Base-by-base conservation (phyloP, 2,797 vertebrate genomes). In the Anguilla anguilla region DNA sequence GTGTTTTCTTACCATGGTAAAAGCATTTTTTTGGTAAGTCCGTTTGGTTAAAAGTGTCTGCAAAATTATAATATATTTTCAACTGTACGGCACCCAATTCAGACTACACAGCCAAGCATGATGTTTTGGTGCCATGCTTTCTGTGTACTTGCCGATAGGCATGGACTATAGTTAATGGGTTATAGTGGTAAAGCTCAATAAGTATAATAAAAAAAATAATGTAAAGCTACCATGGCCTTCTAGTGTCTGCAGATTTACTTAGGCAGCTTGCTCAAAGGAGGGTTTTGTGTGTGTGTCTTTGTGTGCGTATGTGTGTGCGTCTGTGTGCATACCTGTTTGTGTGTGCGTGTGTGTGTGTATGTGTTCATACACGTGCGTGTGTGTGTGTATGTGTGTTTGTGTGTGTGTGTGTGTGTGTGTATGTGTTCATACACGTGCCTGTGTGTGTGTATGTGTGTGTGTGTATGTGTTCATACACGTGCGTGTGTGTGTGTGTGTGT, bases 271-370 rank as follows among this genome's bases (percentile, higher is more conserved):
- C 22, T n/a, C 22, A 57, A 57, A 57, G 55, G 11, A 57, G 55
- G 55, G 55, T 53, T 53, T 61, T 17, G 28, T 82, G 83, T 84
- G 53, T 86, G 22, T 31, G 53, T 53, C 84, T 61, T 69, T 86
- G 84, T 87, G 59, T 61, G 59, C 49, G 83, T 25, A 85, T 86
- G 35, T 87, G 77, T 86, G 61, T 86, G 74, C 67, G 31, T 86
- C 85, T 81, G 82, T 82, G 86, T 79, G 77, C 25, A 43, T 85
- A 57, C 17, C 67, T 51, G 55, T 86, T 79, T 84, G 85, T 86
- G 85, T 31, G 83, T 79, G 88, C 82, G 83, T 83, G 84, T 86
- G 87, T 90, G 89, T 92, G 90, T 88, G 88, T 91, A 85, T 61
- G 85, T 85, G 72, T 53, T 83, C 84, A 6, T 31, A 35, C 31